Conservation (phyloP, 2,797 vertebrate species). For the Mustela erminea region DNA sequence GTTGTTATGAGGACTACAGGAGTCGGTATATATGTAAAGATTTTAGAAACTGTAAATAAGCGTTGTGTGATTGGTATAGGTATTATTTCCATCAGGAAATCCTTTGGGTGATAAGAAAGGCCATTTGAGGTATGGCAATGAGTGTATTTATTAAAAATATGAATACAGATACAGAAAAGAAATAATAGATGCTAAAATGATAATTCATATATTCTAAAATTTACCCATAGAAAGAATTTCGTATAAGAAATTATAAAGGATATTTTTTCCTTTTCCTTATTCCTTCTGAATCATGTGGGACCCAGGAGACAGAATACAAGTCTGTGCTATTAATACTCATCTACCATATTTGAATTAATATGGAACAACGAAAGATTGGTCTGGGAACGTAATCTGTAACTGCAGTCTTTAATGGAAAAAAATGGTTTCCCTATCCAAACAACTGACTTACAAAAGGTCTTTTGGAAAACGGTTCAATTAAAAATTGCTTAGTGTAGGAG, state of each 20-base stretch:
- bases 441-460: neutral
- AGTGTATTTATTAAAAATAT: neutral
- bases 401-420: neutral
- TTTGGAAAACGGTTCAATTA: slow-evolving; percentile 3
- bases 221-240: neutral
- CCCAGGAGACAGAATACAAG: neutral
- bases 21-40: neutral
- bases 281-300: neutral
- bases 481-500: neutral
- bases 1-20: neutral
- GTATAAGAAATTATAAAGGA: neutral
- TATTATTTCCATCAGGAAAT: neutral
- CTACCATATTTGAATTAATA: neutral
- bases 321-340: neutral
- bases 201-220: neutral
- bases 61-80: neutral
- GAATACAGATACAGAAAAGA: neutral
- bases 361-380: neutral
- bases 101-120: neutral
- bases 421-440: neutral
- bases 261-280: neutral
- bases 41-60: neutral
- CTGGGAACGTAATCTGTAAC: neutral
- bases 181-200: slow-evolving; percentile 1
- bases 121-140: neutral